Conservation (phyloP, 2,888 invertebrate genomes). For the Caenorhabditis sp. region DNA sequence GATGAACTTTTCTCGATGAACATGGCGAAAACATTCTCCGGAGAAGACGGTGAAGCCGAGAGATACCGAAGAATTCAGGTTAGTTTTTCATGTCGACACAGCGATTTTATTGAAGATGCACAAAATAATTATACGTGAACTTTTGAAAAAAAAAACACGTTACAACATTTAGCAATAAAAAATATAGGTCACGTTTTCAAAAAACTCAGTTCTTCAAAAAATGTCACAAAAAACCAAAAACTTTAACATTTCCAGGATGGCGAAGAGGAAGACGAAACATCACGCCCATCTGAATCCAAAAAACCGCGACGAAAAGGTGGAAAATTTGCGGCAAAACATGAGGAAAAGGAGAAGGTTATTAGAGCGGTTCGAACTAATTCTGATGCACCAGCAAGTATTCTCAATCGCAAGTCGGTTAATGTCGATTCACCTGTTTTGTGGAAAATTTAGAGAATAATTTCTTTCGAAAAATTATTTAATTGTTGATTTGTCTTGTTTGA, state of each 20-base stretch:
- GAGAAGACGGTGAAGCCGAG: constrained; percentile 39
- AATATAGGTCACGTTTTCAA: no score
- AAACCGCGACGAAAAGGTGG: constrained; percentile 19
- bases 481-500: constrained; percentile 9
- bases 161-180: no score
- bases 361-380: constrained; percentile 31
- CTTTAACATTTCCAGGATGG: constrained; percentile 34
- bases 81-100: no score
- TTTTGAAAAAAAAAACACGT: no score
- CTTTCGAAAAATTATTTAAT: no score
- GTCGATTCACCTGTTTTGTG: constrained; percentile 36
- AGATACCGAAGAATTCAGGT: constrained; percentile 17
- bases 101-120: no score
- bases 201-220: no score
- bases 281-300: constrained; percentile 10
- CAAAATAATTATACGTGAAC: no score
- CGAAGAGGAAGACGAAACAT: constrained; percentile 37
- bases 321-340: constrained; percentile 42
- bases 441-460: constrained; percentile 16
- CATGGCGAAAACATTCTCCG: constrained; percentile 51
- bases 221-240: no score
- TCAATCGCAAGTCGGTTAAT: constrained; percentile 25
- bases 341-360: constrained; percentile 21
- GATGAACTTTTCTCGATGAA: constrained; percentile 48
- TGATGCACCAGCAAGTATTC: constrained; percentile 32